Conservation (phyloP, 2,888 invertebrate species). For the Noctua comes region DNA sequence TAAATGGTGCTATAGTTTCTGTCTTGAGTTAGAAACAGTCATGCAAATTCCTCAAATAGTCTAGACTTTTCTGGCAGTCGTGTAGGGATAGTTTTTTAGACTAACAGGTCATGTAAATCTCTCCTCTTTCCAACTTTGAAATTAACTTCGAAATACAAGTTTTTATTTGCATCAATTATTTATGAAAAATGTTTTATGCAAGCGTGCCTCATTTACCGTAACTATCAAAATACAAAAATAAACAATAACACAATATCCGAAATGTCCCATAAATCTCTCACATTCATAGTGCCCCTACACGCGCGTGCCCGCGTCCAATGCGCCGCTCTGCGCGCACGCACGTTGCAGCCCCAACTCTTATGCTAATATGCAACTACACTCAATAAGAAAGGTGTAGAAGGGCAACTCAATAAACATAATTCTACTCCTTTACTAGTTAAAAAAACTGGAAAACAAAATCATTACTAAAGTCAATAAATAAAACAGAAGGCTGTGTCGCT, state of each 20-base stretch:
- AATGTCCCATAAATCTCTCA: constrained; percentile 26
- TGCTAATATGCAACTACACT: constrained; percentile 54
- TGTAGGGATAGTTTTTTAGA: not conserved
- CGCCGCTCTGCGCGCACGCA: constrained; percentile 67
- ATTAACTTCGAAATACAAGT: not conserved
- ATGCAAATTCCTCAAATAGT: not conserved
- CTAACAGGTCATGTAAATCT: not conserved
- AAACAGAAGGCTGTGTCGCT: no score
- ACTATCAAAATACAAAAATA: constrained; percentile 4
- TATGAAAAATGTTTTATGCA: not conserved
- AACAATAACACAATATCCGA: not conserved
- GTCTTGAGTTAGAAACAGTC: not conserved
- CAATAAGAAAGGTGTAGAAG: constrained; percentile 6
- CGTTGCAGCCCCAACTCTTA: constrained; percentile 59
- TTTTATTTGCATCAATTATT: not conserved
- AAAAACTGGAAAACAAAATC: not conserved
- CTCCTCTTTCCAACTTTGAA: no score
- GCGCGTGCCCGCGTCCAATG: constrained; percentile 74
- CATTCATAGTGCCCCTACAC: constrained; percentile 35
- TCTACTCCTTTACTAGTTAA: not conserved
- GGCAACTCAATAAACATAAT: not conserved
- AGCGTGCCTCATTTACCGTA: not conserved
- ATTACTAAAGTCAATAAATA: not conserved
- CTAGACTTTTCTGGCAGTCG: not conserved
- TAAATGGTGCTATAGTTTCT: not conserved